Percentiles rank a stretch among this genome's conserved stretches.
Evolutionary conservation across 2,888 invertebrate species (phyloP).

Genomic region (Germaria angustata): DNA sequence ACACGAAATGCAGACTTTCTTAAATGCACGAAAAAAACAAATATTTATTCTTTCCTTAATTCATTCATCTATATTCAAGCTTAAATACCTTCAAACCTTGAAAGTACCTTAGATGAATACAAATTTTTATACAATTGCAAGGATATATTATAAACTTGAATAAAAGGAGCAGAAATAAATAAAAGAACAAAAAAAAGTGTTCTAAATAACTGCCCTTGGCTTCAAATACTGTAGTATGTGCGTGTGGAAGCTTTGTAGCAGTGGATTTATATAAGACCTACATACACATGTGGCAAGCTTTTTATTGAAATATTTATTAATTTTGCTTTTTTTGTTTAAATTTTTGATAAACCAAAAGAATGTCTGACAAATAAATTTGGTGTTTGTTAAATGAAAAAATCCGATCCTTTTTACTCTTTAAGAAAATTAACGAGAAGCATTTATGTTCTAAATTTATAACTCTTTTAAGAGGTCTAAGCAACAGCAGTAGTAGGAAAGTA

Average conservation of each 20-base stretch:
- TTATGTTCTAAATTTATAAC: too few relatives aligned
- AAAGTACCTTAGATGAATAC: conserved; percentile 27
- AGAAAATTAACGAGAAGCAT: too few relatives aligned
- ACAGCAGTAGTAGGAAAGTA: too few relatives aligned
- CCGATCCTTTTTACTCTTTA: too few relatives aligned
- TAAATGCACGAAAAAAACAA: neutral
- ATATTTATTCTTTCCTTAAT: too few relatives aligned
- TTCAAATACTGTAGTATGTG: neutral
- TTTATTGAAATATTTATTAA: neutral
- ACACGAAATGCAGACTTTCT: neutral
- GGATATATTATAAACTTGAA: neutral
- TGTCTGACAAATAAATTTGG: too few relatives aligned
- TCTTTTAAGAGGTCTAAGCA: too few relatives aligned
- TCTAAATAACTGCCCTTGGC: conserved; percentile 19
- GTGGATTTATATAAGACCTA: neutral
- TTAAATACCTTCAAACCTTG: conserved; percentile 41
- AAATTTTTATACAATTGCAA: conserved; percentile 22
- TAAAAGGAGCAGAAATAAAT: neutral
- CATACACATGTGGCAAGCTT: neutral
- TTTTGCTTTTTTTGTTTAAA: neutral
- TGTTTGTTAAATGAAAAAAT: too few relatives aligned
- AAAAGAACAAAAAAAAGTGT: neutral
- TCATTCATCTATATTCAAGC: neutral
- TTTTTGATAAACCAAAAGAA: too few relatives aligned
- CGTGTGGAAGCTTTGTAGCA: neutral